These are phyloP conservation scores for Gortyna flavago DNA, from an alignment of 2,888 invertebrate genomes.

Conservation along the genomic window DNA sequence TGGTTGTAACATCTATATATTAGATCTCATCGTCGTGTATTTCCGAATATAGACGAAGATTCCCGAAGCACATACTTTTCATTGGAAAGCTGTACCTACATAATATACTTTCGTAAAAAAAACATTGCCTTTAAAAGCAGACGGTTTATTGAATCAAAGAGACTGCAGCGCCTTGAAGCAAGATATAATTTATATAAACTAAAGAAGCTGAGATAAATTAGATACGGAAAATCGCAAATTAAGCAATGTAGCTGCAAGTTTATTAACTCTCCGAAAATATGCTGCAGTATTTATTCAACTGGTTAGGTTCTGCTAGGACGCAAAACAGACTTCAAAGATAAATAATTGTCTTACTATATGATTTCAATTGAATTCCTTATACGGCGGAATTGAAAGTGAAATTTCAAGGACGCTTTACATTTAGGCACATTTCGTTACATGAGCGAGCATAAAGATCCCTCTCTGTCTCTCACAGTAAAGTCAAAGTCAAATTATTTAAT, in stretches of 20 bases:
- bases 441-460: not conserved
- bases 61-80: not conserved
- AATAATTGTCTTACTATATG: not conserved
- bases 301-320: not conserved
- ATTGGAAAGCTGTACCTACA: not conserved
- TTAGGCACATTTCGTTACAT: not conserved
- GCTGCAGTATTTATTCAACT: slow-evolving; percentile 9
- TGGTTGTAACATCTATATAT: not conserved
- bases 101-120: not conserved
- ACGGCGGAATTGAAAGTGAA: not conserved
- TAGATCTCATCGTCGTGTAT: not conserved
- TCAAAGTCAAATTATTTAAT: no score
- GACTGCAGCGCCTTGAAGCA: not conserved
- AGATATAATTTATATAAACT: not conserved
- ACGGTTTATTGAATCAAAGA: slow-evolving; percentile 15
- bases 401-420: not conserved
- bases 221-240: slow-evolving; percentile 1
- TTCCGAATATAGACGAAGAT: not conserved
- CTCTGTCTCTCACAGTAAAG: not conserved
- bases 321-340: slow-evolving; percentile 1
- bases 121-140: not conserved
- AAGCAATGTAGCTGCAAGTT: not conserved
- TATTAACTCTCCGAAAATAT: not conserved
- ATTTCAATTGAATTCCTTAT: no score
- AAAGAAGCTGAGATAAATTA: slow-evolving; percentile 1